Evolutionary conservation across 2,113 vertebrate species (phyloP).

Genomic region (Procapra przewalskii): DNA sequence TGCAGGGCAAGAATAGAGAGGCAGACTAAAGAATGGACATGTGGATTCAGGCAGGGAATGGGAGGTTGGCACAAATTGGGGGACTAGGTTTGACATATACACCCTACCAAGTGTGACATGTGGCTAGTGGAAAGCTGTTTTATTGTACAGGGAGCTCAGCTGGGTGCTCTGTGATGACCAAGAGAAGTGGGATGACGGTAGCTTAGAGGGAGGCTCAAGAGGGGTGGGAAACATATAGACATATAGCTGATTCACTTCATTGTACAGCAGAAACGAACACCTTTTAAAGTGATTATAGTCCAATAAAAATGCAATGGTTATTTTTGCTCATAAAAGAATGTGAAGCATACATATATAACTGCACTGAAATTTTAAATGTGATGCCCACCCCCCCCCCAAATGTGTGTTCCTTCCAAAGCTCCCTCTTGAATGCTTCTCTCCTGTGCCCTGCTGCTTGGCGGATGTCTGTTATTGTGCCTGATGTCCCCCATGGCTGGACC

Average conservation of each 20-base stretch:
- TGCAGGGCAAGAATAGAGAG: neutral
- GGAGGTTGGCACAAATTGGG: neutral
- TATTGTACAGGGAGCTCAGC: neutral
- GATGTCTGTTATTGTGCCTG: neutral
- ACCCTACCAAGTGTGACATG: neutral
- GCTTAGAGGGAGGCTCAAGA: neutral
- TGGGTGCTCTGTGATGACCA: neutral
- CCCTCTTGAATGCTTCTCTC: neutral
- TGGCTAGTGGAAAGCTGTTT: neutral
- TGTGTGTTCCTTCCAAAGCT: neutral
- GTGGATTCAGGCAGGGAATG: neutral
- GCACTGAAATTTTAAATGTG: neutral
- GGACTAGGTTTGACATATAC: neutral
- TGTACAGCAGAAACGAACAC: neutral
- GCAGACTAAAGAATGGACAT: neutral
- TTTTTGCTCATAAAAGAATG: neutral
- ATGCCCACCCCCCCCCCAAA: fast-evolving
- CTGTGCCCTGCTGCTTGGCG: neutral
- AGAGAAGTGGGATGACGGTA: neutral
- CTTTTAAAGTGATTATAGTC: neutral
- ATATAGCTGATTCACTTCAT: neutral
- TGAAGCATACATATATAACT: neutral
- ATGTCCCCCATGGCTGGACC: neutral
- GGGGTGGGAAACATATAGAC: neutral
- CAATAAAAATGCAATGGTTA: neutral